Conservation (phyloP, 2,888 invertebrate species). For the Spicauda simplicius region DNA sequence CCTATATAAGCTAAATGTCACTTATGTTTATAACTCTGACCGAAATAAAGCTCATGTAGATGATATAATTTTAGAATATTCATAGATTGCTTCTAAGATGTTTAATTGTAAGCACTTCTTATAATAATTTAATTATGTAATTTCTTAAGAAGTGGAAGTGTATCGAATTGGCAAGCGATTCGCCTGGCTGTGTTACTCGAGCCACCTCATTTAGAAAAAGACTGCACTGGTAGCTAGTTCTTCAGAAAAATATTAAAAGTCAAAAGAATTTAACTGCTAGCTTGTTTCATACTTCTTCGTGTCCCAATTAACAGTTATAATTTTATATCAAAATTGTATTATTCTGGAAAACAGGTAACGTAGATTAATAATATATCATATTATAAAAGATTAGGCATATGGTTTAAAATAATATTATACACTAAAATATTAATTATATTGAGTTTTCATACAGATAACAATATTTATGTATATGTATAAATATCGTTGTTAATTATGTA, state of each 20-base stretch:
- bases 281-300: slow-evolving; percentile 3
- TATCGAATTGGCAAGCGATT: slow-evolving; percentile 9
- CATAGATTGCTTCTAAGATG: slow-evolving; percentile 23
- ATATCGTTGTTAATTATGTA: slow-evolving; percentile 71
- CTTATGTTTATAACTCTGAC: slow-evolving; percentile 16
- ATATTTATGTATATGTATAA: slow-evolving; percentile 59
- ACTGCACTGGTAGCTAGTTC: slow-evolving; percentile 34
- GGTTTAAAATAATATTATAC: slow-evolving; percentile 48
- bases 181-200: slow-evolving; percentile 14
- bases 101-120: slow-evolving; percentile 22
- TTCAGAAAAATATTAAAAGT: slow-evolving; percentile 12
- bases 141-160: slow-evolving; percentile 16
- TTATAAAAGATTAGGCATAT: slow-evolving; percentile 50
- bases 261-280: slow-evolving; percentile 11
- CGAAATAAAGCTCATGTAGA: slow-evolving; percentile 20
- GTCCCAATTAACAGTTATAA: not conserved
- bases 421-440: slow-evolving; percentile 35
- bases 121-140: slow-evolving; percentile 1
- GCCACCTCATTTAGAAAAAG: slow-evolving; percentile 32
- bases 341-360: slow-evolving; percentile 68
- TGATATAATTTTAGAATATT: slow-evolving; percentile 29
- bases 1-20: slow-evolving; percentile 14
- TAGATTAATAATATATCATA: slow-evolving; percentile 53
- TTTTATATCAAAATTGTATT: slow-evolving; percentile 46
- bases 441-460: slow-evolving; percentile 59